Base-by-base conservation (phyloP, 1,140 invertebrate genomes). In the Drosophila ficusphila region DNA sequence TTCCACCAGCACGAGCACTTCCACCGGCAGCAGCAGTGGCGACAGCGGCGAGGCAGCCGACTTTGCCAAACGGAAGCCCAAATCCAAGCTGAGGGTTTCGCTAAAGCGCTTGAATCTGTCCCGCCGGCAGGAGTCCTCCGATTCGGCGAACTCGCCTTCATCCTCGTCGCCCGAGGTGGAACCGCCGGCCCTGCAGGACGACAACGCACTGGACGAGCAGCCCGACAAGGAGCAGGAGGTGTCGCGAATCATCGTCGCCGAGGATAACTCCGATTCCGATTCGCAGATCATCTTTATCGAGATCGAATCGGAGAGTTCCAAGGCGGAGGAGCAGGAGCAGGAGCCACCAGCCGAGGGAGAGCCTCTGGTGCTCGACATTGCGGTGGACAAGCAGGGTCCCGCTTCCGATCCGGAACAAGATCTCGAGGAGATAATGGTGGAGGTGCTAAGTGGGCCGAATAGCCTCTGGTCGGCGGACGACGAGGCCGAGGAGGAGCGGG, bases 201-300 rank as follows among this genome's bases (percentile, higher is more conserved):
- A 57, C 2, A 74, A 74, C 2, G 71, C 58, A 0, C n/a, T 67
- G 9, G 60, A 51, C 9, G 61, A 67, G 27, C 21, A 34, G 33
- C 52, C 54, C 29, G 52, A 46, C 3, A 57, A 46, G 8, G 21
- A 25, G 14, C 21, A 8, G 25, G 33, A 25, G 14, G 11, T 34
- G 25, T 14, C 8, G 5, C 7, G 14, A 19, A 56, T 67, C 0
- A 14, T 38, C 4, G 36, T 27, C 7, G 25, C 31, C 6, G 54
- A 49, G 1, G 70, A 48, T 1, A 48, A 58, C n/a, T 29, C 54
- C 2, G 39, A 64, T 11, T 57, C 61, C 1, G 44, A 68, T 5
- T 57, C 61, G 0, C 73, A 88, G 16, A 86, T 86, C 14, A 86
- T 86, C 16, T 86, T 86, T 14, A 57, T 88, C 1, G 82, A 81